Evolutionary conservation across 2,113 vertebrate genomes (phyloP).

Genomic region (Miniopterus natalensis): DNA sequence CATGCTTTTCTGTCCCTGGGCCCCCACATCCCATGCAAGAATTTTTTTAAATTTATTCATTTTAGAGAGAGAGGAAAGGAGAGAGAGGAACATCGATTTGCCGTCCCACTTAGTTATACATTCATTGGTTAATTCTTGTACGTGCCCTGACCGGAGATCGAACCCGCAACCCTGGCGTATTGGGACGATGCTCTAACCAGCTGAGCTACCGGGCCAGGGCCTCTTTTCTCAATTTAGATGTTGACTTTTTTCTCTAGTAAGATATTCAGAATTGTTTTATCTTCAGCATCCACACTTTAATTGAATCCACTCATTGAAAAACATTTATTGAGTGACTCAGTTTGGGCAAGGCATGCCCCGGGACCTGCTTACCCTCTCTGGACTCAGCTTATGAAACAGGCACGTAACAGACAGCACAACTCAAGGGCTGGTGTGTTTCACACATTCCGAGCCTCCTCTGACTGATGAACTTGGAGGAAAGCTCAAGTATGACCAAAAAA

Average conservation of each 20-base stretch:
- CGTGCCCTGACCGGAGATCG: not conserved
- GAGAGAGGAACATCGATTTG: not conserved
- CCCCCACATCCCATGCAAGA: not conserved
- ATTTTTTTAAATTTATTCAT: not conserved
- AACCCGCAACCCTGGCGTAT: not conserved
- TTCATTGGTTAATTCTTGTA: no score
- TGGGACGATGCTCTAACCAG: not conserved
- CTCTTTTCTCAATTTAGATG: not conserved
- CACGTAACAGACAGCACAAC: not conserved
- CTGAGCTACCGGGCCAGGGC: not conserved
- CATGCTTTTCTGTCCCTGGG: not conserved
- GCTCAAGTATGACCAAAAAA: constrained; percentile 72
- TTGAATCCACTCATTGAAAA: not conserved
- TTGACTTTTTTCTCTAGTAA: not conserved
- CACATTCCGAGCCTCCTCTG: not conserved
- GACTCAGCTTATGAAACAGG: not conserved
- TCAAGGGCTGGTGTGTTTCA: not conserved
- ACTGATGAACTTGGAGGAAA: not conserved
- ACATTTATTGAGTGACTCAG: not conserved
- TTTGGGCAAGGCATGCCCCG: fast-evolving
- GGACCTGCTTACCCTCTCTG: not conserved
- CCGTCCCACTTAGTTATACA: no score
- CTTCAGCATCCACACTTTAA: not conserved
- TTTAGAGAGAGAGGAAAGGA: not conserved
- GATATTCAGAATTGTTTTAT: not conserved